Evolutionary conservation across 2,888 invertebrate species (phyloP).

Genomic region (Xanthorhoe spadicearia): DNA sequence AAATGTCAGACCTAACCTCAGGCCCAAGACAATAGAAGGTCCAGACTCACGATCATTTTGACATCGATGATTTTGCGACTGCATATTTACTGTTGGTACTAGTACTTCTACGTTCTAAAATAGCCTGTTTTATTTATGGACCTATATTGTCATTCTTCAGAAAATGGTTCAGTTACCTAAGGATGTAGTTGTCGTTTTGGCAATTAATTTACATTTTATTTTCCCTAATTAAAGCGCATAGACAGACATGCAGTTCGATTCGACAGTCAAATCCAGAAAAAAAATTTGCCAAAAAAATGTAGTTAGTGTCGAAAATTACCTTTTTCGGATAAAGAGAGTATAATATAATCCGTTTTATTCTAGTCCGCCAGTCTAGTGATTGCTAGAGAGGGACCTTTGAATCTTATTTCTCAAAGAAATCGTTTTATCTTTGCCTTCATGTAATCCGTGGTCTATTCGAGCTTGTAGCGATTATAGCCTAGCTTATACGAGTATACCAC

Average conservation of each 20-base stretch:
- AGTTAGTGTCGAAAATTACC: too few species aligned
- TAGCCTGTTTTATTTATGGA: too few species aligned
- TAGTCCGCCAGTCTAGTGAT: neutral
- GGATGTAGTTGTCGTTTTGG: neutral
- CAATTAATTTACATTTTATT: neutral
- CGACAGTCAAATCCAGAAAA: too few species aligned
- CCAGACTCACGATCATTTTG: neutral
- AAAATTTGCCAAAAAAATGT: neutral
- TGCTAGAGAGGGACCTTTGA: neutral
- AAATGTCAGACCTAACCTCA: constrained; percentile 21
- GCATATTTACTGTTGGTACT: neutral
- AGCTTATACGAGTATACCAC: neutral
- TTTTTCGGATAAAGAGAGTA: neutral
- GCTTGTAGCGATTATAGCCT: neutral
- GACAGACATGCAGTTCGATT: neutral
- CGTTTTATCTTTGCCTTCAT: neutral
- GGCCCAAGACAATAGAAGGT: constrained; percentile 15
- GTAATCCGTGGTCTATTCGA: constrained; percentile 9
- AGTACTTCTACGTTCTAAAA: too few species aligned
- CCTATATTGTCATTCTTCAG: too few species aligned
- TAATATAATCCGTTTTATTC: neutral
- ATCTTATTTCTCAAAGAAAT: neutral
- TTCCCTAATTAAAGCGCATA: neutral
- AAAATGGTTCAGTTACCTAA: neutral
- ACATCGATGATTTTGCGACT: neutral